Evolutionary conservation across 2,888 invertebrate species (phyloP), one percentile per base, ranked within the genome.

Genomic region (Lepidocyrtinus sp.): DNA sequence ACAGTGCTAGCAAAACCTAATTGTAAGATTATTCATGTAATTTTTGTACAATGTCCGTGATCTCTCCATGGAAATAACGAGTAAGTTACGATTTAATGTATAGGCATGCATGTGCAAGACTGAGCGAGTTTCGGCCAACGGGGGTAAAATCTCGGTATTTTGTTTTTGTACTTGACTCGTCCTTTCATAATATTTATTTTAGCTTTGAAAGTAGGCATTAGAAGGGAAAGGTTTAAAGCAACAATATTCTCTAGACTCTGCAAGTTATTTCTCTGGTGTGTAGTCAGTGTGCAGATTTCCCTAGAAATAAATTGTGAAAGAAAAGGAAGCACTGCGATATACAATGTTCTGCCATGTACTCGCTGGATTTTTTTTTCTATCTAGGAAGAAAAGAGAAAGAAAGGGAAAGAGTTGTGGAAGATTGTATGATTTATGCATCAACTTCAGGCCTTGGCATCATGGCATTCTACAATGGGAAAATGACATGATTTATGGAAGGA

Each of bases 401-500:
- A 36, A 64, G 64, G 19, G 21, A 64, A 74, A 73, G 74, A 69
- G 74, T 70, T 77, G 75, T 68, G 75, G 65, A 82, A 83, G 83
- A 85, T 85, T 82, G 83, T 78, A 84, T 86, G 86, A 86, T 86
- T 86, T 86, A 86, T 85, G 85, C 84, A 85, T 81, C 77, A 81
- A 81, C 77, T 79, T 75, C 79, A 76, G 76, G 79, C 77, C 82
- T 80, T 82, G 84, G 82, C 80, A 82, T 81, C 78, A 73, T 78
- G 78, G 81, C 84, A 78, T 63, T 84, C 76, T 78, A 86, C 82
- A 85, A 86, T 84, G 82, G 83, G 82, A 77, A 84, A 86, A 86
- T 84, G 86, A 86, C 85, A 86, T 85, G 86, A 86, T 86, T 86
- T 85, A 86, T 86, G 83, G 83, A 82, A 84, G 83, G 83, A 85